These are phyloP conservation scores for Cheilosia vulpina DNA, from an alignment of 2,888 invertebrate species.

Conservation along the genomic window DNA sequence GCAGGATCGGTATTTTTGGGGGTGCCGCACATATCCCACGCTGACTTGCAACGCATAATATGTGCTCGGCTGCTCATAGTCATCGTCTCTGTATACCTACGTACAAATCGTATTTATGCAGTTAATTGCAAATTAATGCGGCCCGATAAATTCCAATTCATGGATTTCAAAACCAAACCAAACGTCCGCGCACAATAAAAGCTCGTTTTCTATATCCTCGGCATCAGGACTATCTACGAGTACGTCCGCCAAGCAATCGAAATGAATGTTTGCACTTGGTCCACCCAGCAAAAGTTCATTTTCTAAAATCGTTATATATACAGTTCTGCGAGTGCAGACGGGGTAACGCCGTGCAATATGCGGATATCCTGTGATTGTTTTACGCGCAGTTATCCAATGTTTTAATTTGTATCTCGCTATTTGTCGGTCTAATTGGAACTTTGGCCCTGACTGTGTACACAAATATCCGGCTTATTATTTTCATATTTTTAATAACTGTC, in stretches of 20 bases:
- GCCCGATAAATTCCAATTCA: conserved; percentile 67
- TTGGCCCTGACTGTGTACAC: background rate
- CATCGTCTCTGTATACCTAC: background rate
- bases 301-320: background rate
- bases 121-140: conserved; percentile 74
- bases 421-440: conserved; percentile 14
- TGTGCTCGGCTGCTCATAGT: conserved; percentile 17
- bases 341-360: no score
- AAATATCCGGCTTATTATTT: conserved; percentile 22
- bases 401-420: conserved; percentile 27
- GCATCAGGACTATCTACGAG: background rate
- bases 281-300: conserved; percentile 4
- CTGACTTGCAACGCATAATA: conserved; percentile 39
- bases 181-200: conserved; percentile 66
- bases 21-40: conserved; percentile 29
- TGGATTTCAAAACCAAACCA: conserved; percentile 49
- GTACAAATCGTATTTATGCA: conserved; percentile 69
- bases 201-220: conserved; percentile 29
- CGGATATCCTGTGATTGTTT: conserved; percentile 24
- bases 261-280: conserved; percentile 21
- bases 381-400: conserved; percentile 21
- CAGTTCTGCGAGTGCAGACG: no score
- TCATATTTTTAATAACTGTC: conserved; percentile 35
- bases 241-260: background rate
- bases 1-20: conserved; percentile 47